Evolutionary conservation across 2,113 vertebrate genomes (phyloP).

Genomic region (Andinoacara biseriatus): DNA sequence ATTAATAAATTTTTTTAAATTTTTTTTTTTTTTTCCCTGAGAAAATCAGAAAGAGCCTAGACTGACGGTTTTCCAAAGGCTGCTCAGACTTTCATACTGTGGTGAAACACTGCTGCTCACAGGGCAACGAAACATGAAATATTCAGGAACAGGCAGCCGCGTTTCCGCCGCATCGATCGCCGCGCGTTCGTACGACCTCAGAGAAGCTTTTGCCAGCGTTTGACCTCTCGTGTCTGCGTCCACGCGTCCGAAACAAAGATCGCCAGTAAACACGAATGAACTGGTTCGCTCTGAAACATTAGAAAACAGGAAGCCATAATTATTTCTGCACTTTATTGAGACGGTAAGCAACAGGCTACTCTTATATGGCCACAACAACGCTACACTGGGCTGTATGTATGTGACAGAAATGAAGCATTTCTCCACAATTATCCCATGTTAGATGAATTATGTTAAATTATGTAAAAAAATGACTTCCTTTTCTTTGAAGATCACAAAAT

Average conservation of each 20-base stretch:
- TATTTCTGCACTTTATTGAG: neutral
- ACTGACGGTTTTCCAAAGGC: neutral
- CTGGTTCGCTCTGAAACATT: neutral
- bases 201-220: neutral
- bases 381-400: neutral
- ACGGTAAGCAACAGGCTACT: too few species aligned
- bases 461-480: neutral
- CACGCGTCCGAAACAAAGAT: neutral
- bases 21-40: neutral
- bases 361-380: neutral
- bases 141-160: neutral
- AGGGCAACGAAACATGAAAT: neutral
- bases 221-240: accelerated
- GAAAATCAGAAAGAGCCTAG: neutral
- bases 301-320: neutral
- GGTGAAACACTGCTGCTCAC: neutral
- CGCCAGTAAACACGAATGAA: neutral
- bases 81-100: neutral
- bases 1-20: too few species aligned
- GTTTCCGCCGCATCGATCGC: neutral
- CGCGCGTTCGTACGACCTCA: neutral
- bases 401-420: neutral
- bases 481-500: constrained; percentile 31
- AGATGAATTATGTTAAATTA: neutral
- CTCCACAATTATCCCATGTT: neutral